Evolutionary conservation across 2,797 vertebrate genomes (phyloP).

Genomic region (Etheostoma nigrum): DNA sequence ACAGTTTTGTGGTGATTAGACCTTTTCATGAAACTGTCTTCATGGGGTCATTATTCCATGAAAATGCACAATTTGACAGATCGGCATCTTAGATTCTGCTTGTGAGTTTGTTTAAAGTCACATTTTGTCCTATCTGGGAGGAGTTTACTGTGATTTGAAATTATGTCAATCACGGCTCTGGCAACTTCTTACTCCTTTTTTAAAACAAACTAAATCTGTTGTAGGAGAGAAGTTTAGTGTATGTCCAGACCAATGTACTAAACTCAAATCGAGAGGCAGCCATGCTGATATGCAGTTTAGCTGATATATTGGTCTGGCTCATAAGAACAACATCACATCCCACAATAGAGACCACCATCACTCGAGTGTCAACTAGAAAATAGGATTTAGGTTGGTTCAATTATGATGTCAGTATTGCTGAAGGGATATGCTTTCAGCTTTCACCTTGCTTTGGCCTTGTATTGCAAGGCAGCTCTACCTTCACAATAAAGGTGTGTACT

Average conservation of each 20-base stretch:
- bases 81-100: slow-evolving; percentile 2
- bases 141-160: background rate
- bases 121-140: background rate
- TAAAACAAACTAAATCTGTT: background rate
- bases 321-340: slow-evolving; percentile 28
- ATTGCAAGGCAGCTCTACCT: background rate
- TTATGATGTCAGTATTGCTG: slow-evolving; percentile 26
- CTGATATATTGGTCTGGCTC: slow-evolving; percentile 1
- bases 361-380: slow-evolving; percentile 26
- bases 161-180: background rate
- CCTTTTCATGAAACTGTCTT: slow-evolving; percentile 14
- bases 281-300: background rate
- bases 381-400: slow-evolving; percentile 23
- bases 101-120: background rate
- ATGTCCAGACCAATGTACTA: background rate
- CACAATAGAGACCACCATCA: slow-evolving; percentile 21
- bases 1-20: slow-evolving; percentile 20
- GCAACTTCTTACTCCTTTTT: background rate
- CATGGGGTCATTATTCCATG: slow-evolving; percentile 2
- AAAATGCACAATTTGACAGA: slow-evolving; percentile 8
- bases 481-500: background rate
- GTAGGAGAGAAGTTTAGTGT: background rate
- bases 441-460: slow-evolving; percentile 39
- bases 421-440: slow-evolving; percentile 24
- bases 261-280: background rate